Conservation (phyloP, 2,888 invertebrate species). For the Tillus elongatus region DNA sequence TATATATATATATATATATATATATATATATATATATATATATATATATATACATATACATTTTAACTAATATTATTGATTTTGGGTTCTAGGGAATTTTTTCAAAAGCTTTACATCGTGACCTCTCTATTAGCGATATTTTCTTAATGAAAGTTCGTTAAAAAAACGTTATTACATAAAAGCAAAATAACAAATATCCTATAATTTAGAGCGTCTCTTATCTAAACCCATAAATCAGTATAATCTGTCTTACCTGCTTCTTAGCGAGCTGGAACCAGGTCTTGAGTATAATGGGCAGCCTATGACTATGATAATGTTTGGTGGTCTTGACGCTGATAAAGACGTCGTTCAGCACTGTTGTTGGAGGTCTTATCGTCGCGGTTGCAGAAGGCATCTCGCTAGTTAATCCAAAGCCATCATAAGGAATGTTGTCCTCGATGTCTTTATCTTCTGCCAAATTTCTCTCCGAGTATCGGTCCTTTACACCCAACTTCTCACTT, state of each 20-base stretch:
- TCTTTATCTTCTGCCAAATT: constrained; percentile 27
- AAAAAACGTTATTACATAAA: no score
- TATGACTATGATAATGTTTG: constrained; percentile 71
- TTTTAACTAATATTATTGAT: no score
- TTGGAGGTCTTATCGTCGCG: constrained; percentile 47
- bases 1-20: no score
- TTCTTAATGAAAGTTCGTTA: no score
- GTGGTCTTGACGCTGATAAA: constrained; percentile 96
- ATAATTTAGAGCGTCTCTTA: no score
- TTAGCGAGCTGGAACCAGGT: constrained; percentile 93
- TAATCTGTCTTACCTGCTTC: constrained; percentile 62
- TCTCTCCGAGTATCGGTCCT: constrained; percentile 25
- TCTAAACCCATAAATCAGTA: no score
- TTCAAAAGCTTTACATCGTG: no score
- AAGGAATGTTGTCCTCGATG: constrained; percentile 20
- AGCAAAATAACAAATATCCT: no score
- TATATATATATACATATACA: no score
- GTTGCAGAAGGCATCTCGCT: constrained; percentile 35
- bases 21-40: no score
- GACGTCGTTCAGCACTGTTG: constrained; percentile 72
- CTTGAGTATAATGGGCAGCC: constrained; percentile 79
- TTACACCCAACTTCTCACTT: constrained; percentile 29
- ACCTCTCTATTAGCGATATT: no score
- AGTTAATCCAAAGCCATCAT: constrained; percentile 17
- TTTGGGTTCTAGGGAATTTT: no score